A percentile compares a stretch with the other conserved stretches of the same genome.
phyloP scores from a whole-genome alignment of 23 tunicate genomes.

The Corella eumyota region DNA sequence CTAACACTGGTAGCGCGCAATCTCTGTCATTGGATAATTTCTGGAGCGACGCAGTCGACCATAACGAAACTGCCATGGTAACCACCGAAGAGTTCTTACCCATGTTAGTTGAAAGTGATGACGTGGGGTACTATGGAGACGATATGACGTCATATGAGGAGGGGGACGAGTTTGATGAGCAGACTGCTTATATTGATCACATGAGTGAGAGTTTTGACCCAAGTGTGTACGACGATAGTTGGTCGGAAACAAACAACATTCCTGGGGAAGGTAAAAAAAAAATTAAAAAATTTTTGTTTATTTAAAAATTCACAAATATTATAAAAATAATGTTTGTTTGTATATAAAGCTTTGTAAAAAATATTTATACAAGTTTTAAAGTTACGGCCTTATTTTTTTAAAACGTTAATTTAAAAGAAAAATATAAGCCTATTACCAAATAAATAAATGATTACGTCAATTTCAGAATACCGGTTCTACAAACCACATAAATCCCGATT shows the following conservation, averaged over 20 bases:
- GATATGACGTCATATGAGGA: slow-evolving; percentile 21
- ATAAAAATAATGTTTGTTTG: no score
- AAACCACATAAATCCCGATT: no score
- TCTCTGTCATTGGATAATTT: slow-evolving; percentile 11
- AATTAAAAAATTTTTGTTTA: not conserved
- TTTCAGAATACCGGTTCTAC: no score
- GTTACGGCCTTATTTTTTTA: no score
- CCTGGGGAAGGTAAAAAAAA: slow-evolving; percentile 28
- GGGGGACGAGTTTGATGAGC: slow-evolving; percentile 53
- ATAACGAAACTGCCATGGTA: slow-evolving; percentile 1
- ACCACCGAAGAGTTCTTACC: not conserved
- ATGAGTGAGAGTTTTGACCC: not conserved
- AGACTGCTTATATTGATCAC: slow-evolving; percentile 16
- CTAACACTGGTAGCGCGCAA: not conserved
- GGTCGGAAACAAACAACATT: slow-evolving; percentile 32
- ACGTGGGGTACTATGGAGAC: slow-evolving; percentile 23
- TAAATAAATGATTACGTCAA: no score
- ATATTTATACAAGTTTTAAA: no score
- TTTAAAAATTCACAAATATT: not conserved
- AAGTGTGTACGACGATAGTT: not conserved
- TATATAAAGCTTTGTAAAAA: no score
- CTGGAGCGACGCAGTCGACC: slow-evolving; percentile 15
- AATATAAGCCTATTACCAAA: no score
- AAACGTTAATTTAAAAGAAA: no score
- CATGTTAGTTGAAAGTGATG: not conserved